Percentiles rank a stretch among this genome's conserved stretches.
Conservation (phyloP, 2,888 invertebrate genomes). For the Cremastinae sp. region DNA sequence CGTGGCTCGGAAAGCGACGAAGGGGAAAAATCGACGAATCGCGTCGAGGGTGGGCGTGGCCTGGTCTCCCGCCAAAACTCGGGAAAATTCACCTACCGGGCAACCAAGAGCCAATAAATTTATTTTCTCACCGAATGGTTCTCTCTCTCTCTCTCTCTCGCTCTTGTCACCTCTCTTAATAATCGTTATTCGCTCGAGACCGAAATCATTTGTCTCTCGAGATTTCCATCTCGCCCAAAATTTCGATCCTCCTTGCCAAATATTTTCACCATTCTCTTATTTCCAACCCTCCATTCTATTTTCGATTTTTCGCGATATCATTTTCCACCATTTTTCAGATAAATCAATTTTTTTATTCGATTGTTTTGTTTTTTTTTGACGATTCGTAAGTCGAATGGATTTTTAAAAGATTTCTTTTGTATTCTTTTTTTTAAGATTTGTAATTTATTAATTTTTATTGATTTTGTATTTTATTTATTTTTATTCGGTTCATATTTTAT, state of each 20-base stretch:
- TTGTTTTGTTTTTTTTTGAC: neutral
- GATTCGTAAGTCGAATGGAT: no score
- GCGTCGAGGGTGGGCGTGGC: no score
- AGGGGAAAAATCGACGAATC: conserved; percentile 3
- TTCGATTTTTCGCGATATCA: no score
- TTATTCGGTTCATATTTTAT: no score
- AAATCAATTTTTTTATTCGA: neutral
- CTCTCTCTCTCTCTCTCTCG: conserved; percentile 52
- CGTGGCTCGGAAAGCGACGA: no score
- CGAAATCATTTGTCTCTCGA: conserved; percentile 19
- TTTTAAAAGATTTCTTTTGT: no score
- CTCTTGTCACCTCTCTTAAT: conserved; percentile 70
- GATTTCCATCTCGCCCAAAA: conserved; percentile 16
- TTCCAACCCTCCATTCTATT: neutral
- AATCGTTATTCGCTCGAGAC: conserved; percentile 62
- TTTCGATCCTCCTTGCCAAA: conserved; percentile 43
- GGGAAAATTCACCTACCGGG: conserved; percentile 67
- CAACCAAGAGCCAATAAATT: conserved; percentile 77
- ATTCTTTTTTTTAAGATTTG: no score
- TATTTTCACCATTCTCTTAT: conserved; percentile 24
- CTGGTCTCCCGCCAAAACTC: no score
- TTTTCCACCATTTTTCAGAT: neutral
- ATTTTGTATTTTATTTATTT: no score
- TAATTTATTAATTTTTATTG: no score
- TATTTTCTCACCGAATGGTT: no score